A percentile compares a stretch with the other conserved stretches of the same genome.
Conservation (phyloP, 2,113 vertebrate genomes). For the Amazona guildingii region DNA sequence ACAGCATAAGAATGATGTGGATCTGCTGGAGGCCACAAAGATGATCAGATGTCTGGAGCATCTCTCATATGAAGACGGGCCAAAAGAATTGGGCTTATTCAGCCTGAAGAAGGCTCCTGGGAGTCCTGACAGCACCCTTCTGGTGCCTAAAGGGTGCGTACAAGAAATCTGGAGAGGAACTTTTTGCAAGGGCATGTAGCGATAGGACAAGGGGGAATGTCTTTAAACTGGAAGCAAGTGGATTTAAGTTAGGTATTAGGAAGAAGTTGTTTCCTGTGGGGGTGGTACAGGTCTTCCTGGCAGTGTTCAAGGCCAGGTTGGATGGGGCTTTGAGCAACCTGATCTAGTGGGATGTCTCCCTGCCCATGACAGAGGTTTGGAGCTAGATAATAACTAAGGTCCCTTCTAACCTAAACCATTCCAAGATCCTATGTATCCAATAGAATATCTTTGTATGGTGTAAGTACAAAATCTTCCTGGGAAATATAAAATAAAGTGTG, state of each 20-base stretch:
- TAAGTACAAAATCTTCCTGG: background rate
- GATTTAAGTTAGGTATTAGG: background rate
- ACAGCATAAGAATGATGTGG: background rate
- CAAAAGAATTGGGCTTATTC: background rate
- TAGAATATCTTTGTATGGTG: background rate
- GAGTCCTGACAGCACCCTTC: background rate
- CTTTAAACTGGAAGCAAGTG: background rate
- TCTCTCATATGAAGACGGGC: background rate
- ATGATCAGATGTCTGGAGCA: background rate
- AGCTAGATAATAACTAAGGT: background rate
- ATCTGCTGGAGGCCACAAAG: background rate
- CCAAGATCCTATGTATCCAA: background rate
- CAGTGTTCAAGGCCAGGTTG: background rate
- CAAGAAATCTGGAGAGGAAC: background rate
- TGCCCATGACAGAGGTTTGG: background rate
- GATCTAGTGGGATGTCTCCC: background rate
- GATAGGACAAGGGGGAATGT: background rate
- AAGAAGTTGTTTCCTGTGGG: background rate
- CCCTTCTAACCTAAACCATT: background rate
- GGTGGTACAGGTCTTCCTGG: background rate
- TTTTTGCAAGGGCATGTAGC: background rate
- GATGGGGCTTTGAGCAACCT: background rate
- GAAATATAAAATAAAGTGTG: background rate
- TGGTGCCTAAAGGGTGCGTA: background rate
- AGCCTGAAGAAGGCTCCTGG: background rate